These are phyloP conservation scores for Ptychobarbus kaznakovi DNA, from an alignment of 2,797 vertebrate genomes.

Conservation along the genomic window DNA sequence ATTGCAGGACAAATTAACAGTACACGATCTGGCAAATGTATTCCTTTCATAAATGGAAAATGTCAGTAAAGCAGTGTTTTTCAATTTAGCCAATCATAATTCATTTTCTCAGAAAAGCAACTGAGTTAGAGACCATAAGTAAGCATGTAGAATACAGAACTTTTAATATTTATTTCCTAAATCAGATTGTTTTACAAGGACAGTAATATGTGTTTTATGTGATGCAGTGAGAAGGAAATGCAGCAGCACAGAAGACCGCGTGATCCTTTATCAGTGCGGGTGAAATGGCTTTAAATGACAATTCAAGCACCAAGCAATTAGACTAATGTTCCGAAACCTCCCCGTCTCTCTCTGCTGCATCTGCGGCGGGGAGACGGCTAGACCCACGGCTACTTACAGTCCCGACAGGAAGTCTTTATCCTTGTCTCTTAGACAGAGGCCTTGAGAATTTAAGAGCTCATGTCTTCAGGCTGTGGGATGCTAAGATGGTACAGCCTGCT, in stretches of 20 bases:
- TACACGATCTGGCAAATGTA: neutral
- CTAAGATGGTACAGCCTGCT: neutral
- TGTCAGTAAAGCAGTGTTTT: too few species aligned
- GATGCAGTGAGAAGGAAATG: neutral
- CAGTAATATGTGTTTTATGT: neutral
- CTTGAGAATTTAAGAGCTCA: slow-evolving; percentile 15
- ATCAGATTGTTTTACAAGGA: neutral
- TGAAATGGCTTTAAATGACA: slow-evolving; percentile 37
- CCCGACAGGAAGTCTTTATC: slow-evolving; percentile 12
- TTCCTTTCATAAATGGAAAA: neutral
- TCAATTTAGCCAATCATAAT: too few species aligned
- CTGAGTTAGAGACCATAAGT: neutral
- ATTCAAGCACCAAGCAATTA: slow-evolving; percentile 22
- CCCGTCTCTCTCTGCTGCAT: slow-evolving; percentile 8
- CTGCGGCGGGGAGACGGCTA: neutral
- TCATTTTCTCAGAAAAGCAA: too few species aligned
- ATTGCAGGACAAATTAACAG: too few species aligned
- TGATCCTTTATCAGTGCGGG: neutral
- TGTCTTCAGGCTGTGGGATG: slow-evolving; percentile 8
- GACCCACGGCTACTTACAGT: slow-evolving; percentile 7
- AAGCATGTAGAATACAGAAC: neutral
- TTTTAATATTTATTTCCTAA: neutral
- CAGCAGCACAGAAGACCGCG: neutral
- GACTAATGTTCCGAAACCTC: slow-evolving; percentile 28
- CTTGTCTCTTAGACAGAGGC: slow-evolving; percentile 17